phyloP scores from a whole-genome alignment of 92 coral and sea anemone genomes.

The Blastomussa wellsi region DNA sequence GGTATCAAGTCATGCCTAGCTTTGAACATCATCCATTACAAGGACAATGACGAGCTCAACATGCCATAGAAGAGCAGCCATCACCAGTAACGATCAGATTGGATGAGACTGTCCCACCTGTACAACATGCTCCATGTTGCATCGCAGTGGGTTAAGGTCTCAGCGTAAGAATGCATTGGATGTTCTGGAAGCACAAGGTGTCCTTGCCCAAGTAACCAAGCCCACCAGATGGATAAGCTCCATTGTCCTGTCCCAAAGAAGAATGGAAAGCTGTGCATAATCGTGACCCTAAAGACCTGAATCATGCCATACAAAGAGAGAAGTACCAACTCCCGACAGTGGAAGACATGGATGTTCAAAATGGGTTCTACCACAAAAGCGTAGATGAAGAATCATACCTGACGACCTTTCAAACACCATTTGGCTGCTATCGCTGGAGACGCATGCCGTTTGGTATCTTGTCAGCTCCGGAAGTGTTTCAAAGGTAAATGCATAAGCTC shows the following conservation, averaged over 20 bases:
- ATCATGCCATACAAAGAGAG: conserved; percentile 49
- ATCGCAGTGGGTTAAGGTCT: conserved; percentile 11
- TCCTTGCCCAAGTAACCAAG: conserved; percentile 51
- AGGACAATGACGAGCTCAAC: conserved; percentile 38
- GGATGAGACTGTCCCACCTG: no score
- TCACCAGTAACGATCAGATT: not conserved
- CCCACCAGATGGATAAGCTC: conserved; percentile 63
- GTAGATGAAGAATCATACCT: conserved; percentile 53
- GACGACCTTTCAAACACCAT: conserved; percentile 64
- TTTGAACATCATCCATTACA: conserved; percentile 50
- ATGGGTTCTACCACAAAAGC: conserved; percentile 63
- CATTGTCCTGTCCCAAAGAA: conserved; percentile 45
- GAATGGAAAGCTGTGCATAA: conserved; percentile 37
- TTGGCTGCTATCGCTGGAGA: conserved; percentile 63
- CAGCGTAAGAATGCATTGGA: conserved; percentile 39
- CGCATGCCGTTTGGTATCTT: conserved; percentile 63
- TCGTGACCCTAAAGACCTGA: conserved; percentile 51
- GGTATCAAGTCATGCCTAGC: conserved; percentile 42
- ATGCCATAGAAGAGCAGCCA: conserved; percentile 8
- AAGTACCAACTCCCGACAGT: conserved; percentile 44
- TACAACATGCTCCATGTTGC: no score
- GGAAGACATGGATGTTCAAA: conserved; percentile 50
- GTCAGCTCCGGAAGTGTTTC: conserved; percentile 54
- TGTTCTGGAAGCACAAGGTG: conserved; percentile 43
- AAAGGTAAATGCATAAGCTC: conserved; percentile 45